Conservation (phyloP, 2,113 vertebrate species). For the Orthonyx spaldingii region DNA sequence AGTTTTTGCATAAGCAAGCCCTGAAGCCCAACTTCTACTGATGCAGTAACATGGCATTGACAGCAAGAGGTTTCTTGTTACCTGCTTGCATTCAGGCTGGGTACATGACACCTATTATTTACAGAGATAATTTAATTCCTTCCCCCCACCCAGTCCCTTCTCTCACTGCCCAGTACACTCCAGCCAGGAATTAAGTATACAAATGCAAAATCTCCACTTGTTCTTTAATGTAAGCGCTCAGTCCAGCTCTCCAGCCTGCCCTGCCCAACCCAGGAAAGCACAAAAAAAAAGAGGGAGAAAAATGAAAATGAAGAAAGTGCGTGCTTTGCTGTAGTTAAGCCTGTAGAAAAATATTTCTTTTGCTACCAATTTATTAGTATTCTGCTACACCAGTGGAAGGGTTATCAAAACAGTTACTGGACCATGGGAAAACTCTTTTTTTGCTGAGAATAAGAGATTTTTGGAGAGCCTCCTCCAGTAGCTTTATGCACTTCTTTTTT, state of each 20-base stretch:
- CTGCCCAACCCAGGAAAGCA: not conserved
- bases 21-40: not conserved
- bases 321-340: not conserved
- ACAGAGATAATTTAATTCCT: not conserved
- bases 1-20: not conserved
- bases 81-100: not conserved
- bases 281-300: not conserved
- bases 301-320: not conserved
- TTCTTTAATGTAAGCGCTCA: not conserved
- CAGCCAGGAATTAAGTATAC: not conserved
- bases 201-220: not conserved
- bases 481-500: not conserved
- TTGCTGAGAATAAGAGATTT: not conserved
- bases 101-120: not conserved
- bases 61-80: not conserved
- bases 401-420: not conserved
- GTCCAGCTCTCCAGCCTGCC: not conserved
- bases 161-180: not conserved
- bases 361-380: not conserved
- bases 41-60: not conserved
- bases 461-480: accelerated
- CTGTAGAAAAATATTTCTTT: not conserved
- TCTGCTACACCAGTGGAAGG: not conserved
- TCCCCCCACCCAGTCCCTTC: not conserved
- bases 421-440: not conserved